Base-by-base conservation (phyloP, 37 sponge, comb jelly and placozoan genomes). In the Beroe forskalii region DNA sequence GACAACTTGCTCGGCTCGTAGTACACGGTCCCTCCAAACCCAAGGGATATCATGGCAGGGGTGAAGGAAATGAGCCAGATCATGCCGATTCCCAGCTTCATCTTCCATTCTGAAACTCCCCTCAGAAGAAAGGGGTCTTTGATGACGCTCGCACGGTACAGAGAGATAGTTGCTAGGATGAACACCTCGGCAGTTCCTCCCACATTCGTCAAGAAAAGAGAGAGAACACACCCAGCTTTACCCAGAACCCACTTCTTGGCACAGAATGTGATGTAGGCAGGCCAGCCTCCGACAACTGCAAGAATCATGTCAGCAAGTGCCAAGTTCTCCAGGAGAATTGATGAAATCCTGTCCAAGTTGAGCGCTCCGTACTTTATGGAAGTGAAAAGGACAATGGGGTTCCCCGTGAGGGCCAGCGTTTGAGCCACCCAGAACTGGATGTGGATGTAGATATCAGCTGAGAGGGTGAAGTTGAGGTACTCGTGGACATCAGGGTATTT, bases 351-450 rank as follows among this genome's bases (percentile, higher is more conserved):
- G 19, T 36, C 36, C 72, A 63, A 22, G 66, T 63, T 23, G 22
- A 63, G 30, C 30, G 27, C 24, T 28, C 66, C 27, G 24, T 22
- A 63, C 72, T 69, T 69, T 35, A 36, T 37, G 0, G 72, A 69
- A 31, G 38, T 31, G 19, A 33, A 69, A 6, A 69, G 28, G 37
- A 69, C 35, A 35, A 31, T 2, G 19, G 39, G 14, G 32, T 69
- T 69, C 1, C 72, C 72, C 0, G 38, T 35, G 37, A 69, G 72
- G 32, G 17, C 72, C 17, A 36, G 1, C 4, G 19, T 14, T 69
- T 69, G 72, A 20, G 32, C 39, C 72, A 69, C 17, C 72, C 72
- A 69, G 38, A 69, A 69, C 3, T 69, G 72, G 72, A 35, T 1
- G 39, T 69, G 72, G 3, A 63, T 9, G 27, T 63, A 63, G 4